Evolutionary conservation across 2,888 invertebrate genomes (phyloP).

Genomic region (Pemphredon lugubris): DNA sequence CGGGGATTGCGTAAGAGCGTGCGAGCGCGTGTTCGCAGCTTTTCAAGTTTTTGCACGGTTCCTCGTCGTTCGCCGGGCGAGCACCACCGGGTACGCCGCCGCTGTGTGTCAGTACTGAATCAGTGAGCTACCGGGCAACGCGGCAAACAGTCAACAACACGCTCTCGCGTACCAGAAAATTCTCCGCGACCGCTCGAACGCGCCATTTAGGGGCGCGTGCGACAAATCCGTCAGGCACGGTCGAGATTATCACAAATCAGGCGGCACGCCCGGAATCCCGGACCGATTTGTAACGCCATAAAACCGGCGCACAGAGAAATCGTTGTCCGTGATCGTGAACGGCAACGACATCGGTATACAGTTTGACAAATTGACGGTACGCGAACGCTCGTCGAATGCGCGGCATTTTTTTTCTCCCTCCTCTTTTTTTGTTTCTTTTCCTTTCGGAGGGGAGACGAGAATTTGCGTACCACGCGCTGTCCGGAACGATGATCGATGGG

Average conservation of each 20-base stretch:
- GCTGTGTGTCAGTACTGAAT: conserved; percentile 13
- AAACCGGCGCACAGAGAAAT: conserved; percentile 63
- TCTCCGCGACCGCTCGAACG: conserved; percentile 39
- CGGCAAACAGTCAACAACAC: conserved; percentile 7
- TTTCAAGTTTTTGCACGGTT: conserved; percentile 70
- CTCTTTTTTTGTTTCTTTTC: too few species aligned
- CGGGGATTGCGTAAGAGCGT: conserved; percentile 63
- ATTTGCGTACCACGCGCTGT: too few species aligned
- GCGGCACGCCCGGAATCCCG: conserved; percentile 77
- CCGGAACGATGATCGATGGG: too few species aligned
- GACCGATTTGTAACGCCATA: conserved; percentile 77
- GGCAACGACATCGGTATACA: conserved; percentile 42
- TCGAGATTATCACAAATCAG: conserved; percentile 77
- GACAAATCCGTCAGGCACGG: conserved; percentile 74
- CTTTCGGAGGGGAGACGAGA: too few species aligned
- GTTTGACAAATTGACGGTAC: conserved; percentile 47
- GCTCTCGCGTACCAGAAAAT: conserved; percentile 28
- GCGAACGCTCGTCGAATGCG: too few species aligned
- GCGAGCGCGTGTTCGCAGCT: conserved; percentile 60
- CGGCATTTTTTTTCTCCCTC: too few species aligned
- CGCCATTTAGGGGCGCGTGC: conserved; percentile 77
- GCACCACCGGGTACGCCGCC: conserved; percentile 29
- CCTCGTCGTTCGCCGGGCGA: conserved; percentile 53
- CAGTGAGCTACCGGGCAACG: conserved; percentile 15
- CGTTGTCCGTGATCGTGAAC: conserved; percentile 67